These are phyloP conservation scores for Chinchilla lanigera DNA, from an alignment of 2,113 vertebrate species.

Conservation along the genomic window DNA sequence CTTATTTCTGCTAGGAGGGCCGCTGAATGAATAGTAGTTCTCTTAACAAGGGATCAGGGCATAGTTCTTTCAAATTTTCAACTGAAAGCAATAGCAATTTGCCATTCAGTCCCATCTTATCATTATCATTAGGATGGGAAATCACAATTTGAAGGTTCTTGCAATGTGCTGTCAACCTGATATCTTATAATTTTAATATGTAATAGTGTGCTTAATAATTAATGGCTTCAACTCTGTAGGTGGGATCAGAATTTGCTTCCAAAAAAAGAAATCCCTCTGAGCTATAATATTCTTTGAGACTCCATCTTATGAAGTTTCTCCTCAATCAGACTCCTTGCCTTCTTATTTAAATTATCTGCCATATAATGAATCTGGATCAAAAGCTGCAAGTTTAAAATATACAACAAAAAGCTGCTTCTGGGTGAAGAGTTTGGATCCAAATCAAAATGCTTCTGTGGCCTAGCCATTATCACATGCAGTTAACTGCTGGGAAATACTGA, in stretches of 20 bases:
- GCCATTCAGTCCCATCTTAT: conserved; percentile 61
- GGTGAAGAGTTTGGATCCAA: conserved; percentile 77
- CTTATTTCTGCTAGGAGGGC: conserved; percentile 71
- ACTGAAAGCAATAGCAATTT: conserved; percentile 74
- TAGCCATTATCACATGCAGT: conserved; percentile 75
- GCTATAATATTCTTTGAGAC: conserved; percentile 69
- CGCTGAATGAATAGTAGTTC: conserved; percentile 65
- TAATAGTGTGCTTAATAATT: conserved; percentile 77
- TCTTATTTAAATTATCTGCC: conserved; percentile 82
- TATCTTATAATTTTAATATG: conserved; percentile 77
- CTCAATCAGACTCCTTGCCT: conserved; percentile 62
- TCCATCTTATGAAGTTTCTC: conserved; percentile 59
- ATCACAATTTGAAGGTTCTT: conserved; percentile 57
- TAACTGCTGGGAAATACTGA: conserved; percentile 86
- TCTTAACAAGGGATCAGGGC: conserved; percentile 54
- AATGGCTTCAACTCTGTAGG: conserved; percentile 77
- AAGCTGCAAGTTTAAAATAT: conserved; percentile 79
- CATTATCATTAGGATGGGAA: conserved; percentile 70
- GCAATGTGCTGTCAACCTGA: conserved; percentile 56
- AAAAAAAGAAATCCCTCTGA: conserved; percentile 71
- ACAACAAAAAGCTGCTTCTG: conserved; percentile 79
- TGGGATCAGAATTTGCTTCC: conserved; percentile 77
- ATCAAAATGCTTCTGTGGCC: conserved; percentile 82
- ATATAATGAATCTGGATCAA: conserved; percentile 83
- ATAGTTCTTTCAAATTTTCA: conserved; percentile 65